phyloP scores from a whole-genome alignment of 2,888 invertebrate species.

The Orchesella flavescens region DNA sequence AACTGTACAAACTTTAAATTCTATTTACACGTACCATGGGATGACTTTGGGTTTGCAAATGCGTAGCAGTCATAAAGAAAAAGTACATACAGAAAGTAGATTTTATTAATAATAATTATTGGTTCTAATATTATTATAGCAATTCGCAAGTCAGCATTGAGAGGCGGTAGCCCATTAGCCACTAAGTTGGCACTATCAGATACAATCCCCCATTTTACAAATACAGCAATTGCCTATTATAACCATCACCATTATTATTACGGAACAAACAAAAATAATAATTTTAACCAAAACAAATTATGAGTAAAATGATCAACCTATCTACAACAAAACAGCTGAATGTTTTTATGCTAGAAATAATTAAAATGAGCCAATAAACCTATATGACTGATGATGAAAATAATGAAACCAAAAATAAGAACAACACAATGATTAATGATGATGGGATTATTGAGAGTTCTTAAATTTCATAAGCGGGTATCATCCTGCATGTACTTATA shows the following conservation, averaged over 20 bases:
- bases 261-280: neutral
- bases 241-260: neutral
- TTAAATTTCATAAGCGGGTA: no score
- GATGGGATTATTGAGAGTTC: no score
- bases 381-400: no score
- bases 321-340: neutral
- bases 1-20: neutral
- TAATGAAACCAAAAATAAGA: neutral
- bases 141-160: conserved; percentile 20
- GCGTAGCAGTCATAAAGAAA: conserved; percentile 40
- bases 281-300: no score
- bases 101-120: no score
- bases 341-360: no score
- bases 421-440: no score
- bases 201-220: neutral
- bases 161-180: conserved; percentile 5
- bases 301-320: neutral
- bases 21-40: conserved; percentile 25
- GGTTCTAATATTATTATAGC: conserved; percentile 11
- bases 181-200: neutral
- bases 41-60: conserved; percentile 64
- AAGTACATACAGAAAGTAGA: conserved; percentile 25
- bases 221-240: neutral
- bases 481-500: no score
- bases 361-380: neutral